These are phyloP conservation scores for Notothenia rossii DNA, from an alignment of 2,113 vertebrate genomes.

Conservation along the genomic window DNA sequence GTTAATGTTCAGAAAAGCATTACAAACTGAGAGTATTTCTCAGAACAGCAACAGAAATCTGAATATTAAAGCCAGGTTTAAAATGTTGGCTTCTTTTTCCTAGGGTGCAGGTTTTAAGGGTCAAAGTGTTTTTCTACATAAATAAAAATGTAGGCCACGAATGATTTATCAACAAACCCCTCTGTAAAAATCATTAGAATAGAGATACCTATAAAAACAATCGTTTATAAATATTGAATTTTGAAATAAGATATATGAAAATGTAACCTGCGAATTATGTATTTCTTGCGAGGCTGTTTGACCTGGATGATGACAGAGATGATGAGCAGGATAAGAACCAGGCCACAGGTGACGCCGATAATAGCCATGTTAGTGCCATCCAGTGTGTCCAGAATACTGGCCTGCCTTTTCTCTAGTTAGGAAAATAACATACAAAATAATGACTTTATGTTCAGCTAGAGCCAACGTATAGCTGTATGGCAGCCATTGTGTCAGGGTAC, in stretches of 20 bases:
- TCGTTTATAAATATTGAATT: neutral
- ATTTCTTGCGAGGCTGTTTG: conserved; percentile 99
- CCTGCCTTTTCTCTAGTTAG: conserved; percentile 91
- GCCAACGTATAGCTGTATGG: neutral
- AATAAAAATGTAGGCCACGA: too few species aligned
- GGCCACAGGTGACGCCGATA: conserved; percentile 93
- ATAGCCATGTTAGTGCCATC: conserved; percentile 96
- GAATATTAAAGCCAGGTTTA: too few species aligned
- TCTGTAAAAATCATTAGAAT: too few species aligned
- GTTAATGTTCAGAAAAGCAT: neutral
- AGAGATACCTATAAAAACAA: too few species aligned
- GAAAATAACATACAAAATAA: neutral
- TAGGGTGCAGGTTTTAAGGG: too few species aligned
- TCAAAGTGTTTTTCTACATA: too few species aligned
- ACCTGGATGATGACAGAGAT: conserved; percentile 95
- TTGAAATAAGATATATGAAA: neutral
- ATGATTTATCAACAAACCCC: too few species aligned
- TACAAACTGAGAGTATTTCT: too few species aligned
- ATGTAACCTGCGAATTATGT: conserved; percentile 88
- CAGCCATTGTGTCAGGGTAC: conserved; percentile 70
- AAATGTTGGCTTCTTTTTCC: too few species aligned
- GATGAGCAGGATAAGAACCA: conserved; percentile 94
- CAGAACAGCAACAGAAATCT: neutral
- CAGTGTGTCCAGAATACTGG: conserved; percentile 93
- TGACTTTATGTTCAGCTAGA: neutral